phyloP scores from a whole-genome alignment of 1,140 invertebrate genomes.

The Apis dorsata region DNA sequence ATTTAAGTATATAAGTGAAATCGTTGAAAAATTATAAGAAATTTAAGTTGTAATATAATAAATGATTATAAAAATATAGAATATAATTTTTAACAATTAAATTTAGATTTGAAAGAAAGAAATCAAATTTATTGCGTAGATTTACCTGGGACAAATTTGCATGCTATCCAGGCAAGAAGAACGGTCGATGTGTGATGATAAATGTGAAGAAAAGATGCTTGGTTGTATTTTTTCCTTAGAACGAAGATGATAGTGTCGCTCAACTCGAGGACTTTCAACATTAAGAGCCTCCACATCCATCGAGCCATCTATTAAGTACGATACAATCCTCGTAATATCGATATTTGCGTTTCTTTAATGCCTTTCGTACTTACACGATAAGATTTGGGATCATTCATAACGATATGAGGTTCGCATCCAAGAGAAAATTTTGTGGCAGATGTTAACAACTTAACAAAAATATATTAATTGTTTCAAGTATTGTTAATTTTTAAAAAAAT shows the following conservation, averaged over 20 bases:
- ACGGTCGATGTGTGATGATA: slow-evolving; percentile 87
- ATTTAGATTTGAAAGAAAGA: too few relatives aligned
- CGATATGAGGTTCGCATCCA: slow-evolving; percentile 73
- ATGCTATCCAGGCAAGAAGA: slow-evolving; percentile 85
- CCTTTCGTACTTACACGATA: slow-evolving; percentile 68
- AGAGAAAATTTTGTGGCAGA: slow-evolving; percentile 73
- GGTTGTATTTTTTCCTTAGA: slow-evolving; percentile 86
- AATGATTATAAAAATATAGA: too few relatives aligned
- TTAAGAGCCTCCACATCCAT: slow-evolving; percentile 79
- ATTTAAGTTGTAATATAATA: too few relatives aligned
- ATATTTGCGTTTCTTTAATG: background rate
- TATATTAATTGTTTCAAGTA: slow-evolving; percentile 6
- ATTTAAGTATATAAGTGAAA: too few relatives aligned
- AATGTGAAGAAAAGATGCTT: slow-evolving; percentile 86
- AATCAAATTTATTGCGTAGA: background rate
- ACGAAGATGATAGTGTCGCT: slow-evolving; percentile 84
- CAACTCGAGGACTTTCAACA: slow-evolving; percentile 79
- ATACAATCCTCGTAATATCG: background rate
- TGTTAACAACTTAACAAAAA: slow-evolving; percentile 68
- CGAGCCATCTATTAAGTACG: slow-evolving; percentile 65
- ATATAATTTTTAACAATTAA: too few relatives aligned
- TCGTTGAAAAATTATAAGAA: too few relatives aligned
- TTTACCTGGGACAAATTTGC: slow-evolving; percentile 84
- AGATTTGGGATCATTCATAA: slow-evolving; percentile 71
- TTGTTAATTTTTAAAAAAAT: too few relatives aligned